Base-by-base conservation (phyloP, 2,797 vertebrate species). In the Odontamblyopus rebecca region DNA sequence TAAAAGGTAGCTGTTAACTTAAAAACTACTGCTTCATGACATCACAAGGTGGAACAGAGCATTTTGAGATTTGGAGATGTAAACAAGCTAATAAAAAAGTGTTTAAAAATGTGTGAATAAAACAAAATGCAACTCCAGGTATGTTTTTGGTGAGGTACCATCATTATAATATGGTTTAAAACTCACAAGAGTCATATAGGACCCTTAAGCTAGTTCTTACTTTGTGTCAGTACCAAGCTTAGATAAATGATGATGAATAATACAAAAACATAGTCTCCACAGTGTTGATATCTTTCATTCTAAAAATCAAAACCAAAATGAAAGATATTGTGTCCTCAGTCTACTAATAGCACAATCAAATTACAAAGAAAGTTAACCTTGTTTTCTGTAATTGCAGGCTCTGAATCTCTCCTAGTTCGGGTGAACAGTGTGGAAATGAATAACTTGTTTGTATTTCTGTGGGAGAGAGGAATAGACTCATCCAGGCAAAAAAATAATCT, bases 401-500 rank as follows among this genome's bases (percentile, higher is more conserved):
- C 71, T 78, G 67, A 76, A 75, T 85, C 62, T 35, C 67, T 76
- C 81, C 69, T 77, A 51, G 51, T 54, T 61, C 60, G 81, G 84
- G 76, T 72, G 73, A 72, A 57, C 29, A 3, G 69, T 65, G 72
- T 74, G 63, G 84, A 81, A 89, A 89, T 88, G 65, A 87, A 86
- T 81, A 74, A 71, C 77, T 68, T 81, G 61, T 63, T 73, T 30
- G 2, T 11, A 5, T 44, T 23, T 72, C 56, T 78, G 73, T 67
- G 64, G 64, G 71, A 82, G 68, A 76, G 61, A 56, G 69, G 60
- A 75, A 70, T 61, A 67, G 82, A 90, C 79, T 80, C 82, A 83
- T 29, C 86, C 77, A 84, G 63, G 65, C 76, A 73, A 68, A 73
- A 68, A 75, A 66, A 86, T 88, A 86, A 89, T 88, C 76, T 77